Evolutionary conservation across 1,140 invertebrate species (phyloP).

Genomic region (Ctenoplectra terminalis): DNA sequence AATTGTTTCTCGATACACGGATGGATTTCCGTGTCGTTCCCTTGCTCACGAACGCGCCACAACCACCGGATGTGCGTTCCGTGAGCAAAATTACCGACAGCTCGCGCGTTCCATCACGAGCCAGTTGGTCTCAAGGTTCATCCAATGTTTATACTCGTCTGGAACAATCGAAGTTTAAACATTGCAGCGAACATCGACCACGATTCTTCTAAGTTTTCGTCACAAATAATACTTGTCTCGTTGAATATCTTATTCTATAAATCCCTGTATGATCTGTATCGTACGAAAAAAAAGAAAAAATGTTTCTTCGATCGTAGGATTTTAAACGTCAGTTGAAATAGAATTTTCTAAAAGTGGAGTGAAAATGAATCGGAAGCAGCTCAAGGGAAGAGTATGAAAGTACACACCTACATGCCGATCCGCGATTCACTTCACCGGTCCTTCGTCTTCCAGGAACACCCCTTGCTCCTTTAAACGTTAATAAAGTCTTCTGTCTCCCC

Average conservation of each 20-base stretch:
- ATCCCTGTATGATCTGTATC: background rate
- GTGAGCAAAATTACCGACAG: constrained; percentile 49
- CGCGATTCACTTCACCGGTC: constrained; percentile 44
- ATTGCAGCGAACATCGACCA: background rate
- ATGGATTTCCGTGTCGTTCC: constrained; percentile 16
- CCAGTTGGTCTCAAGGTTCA: constrained; percentile 30
- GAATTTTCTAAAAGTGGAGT: background rate
- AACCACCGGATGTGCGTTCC: constrained; percentile 49
- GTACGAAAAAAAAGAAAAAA: constrained; percentile 4
- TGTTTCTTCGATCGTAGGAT: background rate
- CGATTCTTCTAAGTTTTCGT: background rate
- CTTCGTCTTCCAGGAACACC: constrained; percentile 49
- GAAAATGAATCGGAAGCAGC: constrained; percentile 27
- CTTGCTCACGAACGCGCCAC: background rate
- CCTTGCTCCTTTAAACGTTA: constrained; percentile 61
- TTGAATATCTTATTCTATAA: background rate
- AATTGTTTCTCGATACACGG: constrained; percentile 32
- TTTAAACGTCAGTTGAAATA: background rate
- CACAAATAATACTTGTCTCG: background rate
- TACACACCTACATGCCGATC: constrained; percentile 37
- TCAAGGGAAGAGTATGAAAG: background rate
- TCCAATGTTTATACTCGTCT: background rate
- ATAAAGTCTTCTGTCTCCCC: constrained; percentile 71
- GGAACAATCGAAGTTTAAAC: background rate
- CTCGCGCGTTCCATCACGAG: constrained; percentile 49